These are phyloP conservation scores for Gadus chalcogrammus DNA, from an alignment of 2,113 vertebrate genomes.

Conservation along the genomic window DNA sequence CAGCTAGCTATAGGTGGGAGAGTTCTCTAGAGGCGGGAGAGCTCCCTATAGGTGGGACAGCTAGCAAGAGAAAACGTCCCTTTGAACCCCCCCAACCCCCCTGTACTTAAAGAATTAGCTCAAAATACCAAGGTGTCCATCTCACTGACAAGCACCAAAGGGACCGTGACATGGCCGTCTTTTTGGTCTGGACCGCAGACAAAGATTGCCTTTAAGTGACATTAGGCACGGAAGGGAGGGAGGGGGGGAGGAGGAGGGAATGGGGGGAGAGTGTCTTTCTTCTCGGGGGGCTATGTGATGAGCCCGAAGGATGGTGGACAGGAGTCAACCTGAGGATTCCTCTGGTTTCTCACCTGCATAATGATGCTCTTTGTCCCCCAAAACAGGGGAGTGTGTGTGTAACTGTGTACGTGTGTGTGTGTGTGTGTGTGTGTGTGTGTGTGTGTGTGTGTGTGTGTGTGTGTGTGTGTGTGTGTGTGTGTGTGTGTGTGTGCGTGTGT, in stretches of 20 bases:
- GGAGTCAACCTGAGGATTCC: constrained; percentile 45
- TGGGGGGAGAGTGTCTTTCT: not conserved
- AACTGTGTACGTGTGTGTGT: not conserved
- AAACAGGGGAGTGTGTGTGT: constrained; percentile 22
- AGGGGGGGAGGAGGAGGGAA: too few species aligned
- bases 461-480: too few species aligned
- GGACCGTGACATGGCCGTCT: too few species aligned
- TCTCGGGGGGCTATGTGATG: constrained; percentile 55
- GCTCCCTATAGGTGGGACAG: too few species aligned
- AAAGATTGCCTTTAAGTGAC: constrained; percentile 43
- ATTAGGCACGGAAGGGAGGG: constrained; percentile 7
- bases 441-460: not conserved
- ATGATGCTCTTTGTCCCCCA: constrained; percentile 52
- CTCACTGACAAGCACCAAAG: not conserved
- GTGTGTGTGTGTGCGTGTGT: too few species aligned
- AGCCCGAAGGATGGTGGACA: not conserved
- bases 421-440: too few species aligned
- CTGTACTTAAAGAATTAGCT: too few species aligned
- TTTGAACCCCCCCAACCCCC: too few species aligned
- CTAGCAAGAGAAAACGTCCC: too few species aligned
- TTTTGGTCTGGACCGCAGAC: constrained; percentile 2
- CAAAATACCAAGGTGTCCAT: too few species aligned
- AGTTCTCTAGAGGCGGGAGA: too few species aligned
- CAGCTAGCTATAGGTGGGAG: too few species aligned
- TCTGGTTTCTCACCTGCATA: constrained; percentile 51